phyloP scores from a whole-genome alignment of 2,888 invertebrate genomes.

The Drosophila eohydei region DNA sequence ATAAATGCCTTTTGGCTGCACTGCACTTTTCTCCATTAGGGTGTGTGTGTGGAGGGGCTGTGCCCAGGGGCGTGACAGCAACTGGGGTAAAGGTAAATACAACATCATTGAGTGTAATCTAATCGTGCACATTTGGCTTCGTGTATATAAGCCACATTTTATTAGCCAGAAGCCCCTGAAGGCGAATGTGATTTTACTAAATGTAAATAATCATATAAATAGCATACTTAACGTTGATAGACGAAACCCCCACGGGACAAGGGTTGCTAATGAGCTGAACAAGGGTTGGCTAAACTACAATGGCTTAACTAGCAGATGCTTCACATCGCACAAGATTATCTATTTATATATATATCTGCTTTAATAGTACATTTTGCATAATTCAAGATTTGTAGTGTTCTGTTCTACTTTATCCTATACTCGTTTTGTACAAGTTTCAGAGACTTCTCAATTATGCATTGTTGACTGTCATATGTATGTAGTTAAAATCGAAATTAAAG shows the following conservation, averaged over 20 bases:
- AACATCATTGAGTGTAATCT: conserved; percentile 51
- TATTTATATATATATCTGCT: background rate
- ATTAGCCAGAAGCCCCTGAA: conserved; percentile 40
- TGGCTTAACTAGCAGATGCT: conserved; percentile 17
- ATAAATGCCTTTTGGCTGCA: conserved; percentile 61
- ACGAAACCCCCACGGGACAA: conserved; percentile 34
- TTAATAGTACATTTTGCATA: conserved; percentile 8
- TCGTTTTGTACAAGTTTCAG: too few relatives aligned
- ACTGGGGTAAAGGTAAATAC: conserved; percentile 52
- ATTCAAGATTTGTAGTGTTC: background rate
- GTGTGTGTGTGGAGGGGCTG: conserved; percentile 36
- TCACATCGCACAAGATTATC: background rate
- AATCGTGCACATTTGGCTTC: conserved; percentile 47
- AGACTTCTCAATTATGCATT: too few relatives aligned
- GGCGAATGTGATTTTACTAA: conserved; percentile 50
- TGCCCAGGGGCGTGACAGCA: conserved; percentile 29
- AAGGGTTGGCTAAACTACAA: conserved; percentile 22
- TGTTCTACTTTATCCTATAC: too few relatives aligned
- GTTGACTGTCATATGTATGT: too few relatives aligned
- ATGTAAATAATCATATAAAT: conserved; percentile 66
- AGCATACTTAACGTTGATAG: conserved; percentile 54
- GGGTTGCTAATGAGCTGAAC: conserved; percentile 45
- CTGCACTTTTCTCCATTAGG: conserved; percentile 65
- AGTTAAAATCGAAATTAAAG: too few relatives aligned
- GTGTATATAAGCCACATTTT: conserved; percentile 49